Conservation (phyloP, 2,113 vertebrate genomes). For the Rhipidura dahli region DNA sequence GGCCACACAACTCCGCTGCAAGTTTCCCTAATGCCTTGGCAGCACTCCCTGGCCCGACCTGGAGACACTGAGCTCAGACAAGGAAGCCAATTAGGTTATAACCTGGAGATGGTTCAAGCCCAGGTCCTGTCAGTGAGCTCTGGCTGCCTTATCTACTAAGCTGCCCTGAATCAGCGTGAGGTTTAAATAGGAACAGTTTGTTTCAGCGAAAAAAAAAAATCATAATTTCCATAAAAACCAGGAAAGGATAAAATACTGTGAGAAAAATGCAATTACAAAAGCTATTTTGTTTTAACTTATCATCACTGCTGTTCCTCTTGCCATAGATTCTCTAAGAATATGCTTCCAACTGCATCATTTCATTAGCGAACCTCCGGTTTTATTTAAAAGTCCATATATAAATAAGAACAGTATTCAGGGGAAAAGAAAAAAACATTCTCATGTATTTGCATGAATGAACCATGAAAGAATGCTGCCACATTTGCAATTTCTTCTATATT, state of each 20-base stretch:
- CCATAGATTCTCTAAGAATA: background rate
- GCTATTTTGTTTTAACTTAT: background rate
- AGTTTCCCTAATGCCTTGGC: slow-evolving; percentile 29
- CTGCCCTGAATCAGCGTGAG: background rate
- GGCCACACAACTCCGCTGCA: background rate
- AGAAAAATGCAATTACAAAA: background rate
- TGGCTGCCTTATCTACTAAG: background rate
- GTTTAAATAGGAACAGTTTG: background rate
- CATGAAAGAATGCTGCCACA: background rate
- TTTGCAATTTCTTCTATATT: background rate
- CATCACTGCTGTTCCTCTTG: background rate
- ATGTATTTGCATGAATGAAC: background rate
- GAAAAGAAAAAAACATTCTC: background rate
- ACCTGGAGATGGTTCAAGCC: slow-evolving; percentile 32
- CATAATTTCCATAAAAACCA: background rate
- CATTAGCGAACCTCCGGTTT: background rate
- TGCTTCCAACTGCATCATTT: background rate
- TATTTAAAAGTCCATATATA: background rate
- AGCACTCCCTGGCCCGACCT: background rate
- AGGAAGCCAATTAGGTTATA: slow-evolving; percentile 56
- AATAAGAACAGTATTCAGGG: background rate
- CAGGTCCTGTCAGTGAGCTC: background rate
- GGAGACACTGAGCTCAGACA: background rate
- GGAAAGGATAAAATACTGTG: background rate
- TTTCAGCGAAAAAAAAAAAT: background rate